Evolutionary conservation across 1,140 invertebrate species (phyloP).

Genomic region (Hydropsyche tenuis): DNA sequence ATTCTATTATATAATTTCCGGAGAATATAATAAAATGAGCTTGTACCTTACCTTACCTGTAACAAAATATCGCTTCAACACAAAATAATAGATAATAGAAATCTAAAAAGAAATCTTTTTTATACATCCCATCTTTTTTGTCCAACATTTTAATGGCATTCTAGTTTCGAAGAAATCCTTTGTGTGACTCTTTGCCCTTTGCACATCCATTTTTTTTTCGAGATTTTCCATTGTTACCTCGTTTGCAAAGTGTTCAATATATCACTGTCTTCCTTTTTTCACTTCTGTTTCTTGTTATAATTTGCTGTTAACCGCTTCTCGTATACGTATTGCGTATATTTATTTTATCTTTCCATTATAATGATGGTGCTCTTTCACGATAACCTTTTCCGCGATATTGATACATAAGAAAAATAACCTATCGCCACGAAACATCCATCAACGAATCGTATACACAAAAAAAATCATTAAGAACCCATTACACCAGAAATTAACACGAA

Average conservation of each 20-base stretch:
- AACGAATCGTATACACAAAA: too few species aligned
- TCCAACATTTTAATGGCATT: background rate
- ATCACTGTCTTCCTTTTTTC: slow-evolving; percentile 15
- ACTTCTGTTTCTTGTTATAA: slow-evolving; percentile 7
- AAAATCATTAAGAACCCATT: too few species aligned
- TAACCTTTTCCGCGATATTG: too few species aligned
- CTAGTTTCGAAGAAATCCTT: background rate
- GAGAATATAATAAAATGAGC: too few species aligned
- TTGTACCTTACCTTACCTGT: too few species aligned
- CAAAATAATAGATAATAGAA: too few species aligned
- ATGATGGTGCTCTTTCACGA: background rate
- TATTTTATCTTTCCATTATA: background rate
- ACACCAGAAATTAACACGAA: too few species aligned
- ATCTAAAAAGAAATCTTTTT: background rate
- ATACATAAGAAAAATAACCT: too few species aligned
- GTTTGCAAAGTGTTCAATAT: slow-evolving; percentile 27
- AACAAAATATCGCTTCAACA: too few species aligned
- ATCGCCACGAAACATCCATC: too few species aligned
- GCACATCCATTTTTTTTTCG: slow-evolving; percentile 11
- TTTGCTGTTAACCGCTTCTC: slow-evolving; percentile 3
- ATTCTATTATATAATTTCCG: background rate
- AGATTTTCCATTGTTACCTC: slow-evolving; percentile 14
- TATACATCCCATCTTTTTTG: background rate
- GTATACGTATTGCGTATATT: background rate
- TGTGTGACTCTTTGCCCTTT: slow-evolving; percentile 5